Percentiles rank a stretch among this genome's conserved stretches.
These are phyloP conservation scores for Cheilosia vulpina DNA, from an alignment of 2,888 invertebrate genomes.

Conservation along the genomic window DNA sequence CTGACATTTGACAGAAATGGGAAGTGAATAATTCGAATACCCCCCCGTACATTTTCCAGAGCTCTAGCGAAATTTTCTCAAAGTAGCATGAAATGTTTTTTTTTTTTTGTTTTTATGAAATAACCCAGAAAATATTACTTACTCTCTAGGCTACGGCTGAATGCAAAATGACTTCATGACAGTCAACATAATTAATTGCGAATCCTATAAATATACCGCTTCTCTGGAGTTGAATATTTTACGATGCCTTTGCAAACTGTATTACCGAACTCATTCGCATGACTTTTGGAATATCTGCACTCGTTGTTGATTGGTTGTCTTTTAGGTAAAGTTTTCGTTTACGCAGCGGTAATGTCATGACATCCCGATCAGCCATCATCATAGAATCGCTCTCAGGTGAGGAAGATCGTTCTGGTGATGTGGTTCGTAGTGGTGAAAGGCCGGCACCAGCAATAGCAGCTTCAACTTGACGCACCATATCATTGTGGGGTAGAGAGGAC, in stretches of 20 bases:
- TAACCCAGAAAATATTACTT: conserved; percentile 14
- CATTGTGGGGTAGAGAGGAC: conserved; percentile 79
- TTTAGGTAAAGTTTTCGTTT: conserved; percentile 92
- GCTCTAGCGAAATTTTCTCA: background rate
- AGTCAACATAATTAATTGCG: conserved; percentile 64
- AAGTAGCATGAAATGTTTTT: conserved; percentile 2
- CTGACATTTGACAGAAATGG: no score
- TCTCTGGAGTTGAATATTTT: conserved; percentile 78
- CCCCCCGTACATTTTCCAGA: no score
- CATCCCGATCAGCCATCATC: conserved; percentile 85
- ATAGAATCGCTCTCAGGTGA: conserved; percentile 85
- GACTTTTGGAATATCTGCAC: conserved; percentile 80
- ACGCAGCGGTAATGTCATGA: conserved; percentile 89
- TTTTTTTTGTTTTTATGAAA: conserved; percentile 9
- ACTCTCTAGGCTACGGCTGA: conserved; percentile 40
- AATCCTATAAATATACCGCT: conserved; percentile 23
- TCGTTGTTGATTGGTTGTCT: conserved; percentile 84
- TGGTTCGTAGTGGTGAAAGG: conserved; percentile 86
- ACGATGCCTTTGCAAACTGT: conserved; percentile 91
- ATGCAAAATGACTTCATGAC: conserved; percentile 67
- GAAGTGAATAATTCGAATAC: no score
- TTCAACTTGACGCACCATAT: conserved; percentile 86
- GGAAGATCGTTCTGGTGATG: conserved; percentile 84
- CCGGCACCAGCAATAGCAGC: conserved; percentile 86
- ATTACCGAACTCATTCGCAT: conserved; percentile 90